phyloP scores from a whole-genome alignment of 2,797 vertebrate genomes.

The Mionectes olivaceus region DNA sequence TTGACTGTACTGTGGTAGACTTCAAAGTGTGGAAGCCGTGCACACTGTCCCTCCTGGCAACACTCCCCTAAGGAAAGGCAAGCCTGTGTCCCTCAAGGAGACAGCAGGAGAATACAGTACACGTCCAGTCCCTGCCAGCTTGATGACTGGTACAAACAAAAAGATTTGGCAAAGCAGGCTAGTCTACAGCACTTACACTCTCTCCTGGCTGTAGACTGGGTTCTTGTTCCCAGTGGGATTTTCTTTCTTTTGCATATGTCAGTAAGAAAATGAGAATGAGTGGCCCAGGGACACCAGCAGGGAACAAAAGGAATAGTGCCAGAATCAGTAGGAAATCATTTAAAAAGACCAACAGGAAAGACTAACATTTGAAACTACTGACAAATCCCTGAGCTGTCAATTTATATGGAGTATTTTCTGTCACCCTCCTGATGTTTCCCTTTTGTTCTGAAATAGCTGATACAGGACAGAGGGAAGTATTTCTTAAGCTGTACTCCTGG shows the following conservation, averaged over 20 bases:
- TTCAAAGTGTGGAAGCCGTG: background rate
- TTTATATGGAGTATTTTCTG: background rate
- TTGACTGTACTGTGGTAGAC: background rate
- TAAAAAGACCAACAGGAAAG: background rate
- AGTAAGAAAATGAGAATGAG: background rate
- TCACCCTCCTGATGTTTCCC: background rate
- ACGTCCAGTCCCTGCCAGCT: background rate
- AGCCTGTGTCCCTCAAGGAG: background rate
- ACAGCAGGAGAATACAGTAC: background rate
- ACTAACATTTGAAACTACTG: background rate
- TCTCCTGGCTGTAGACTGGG: background rate
- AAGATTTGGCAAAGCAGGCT: background rate
- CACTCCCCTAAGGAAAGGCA: background rate
- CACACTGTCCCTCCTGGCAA: background rate
- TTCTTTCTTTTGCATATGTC: background rate
- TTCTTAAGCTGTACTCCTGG: background rate
- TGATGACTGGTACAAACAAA: background rate
- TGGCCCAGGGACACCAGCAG: background rate
- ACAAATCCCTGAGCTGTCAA: background rate
- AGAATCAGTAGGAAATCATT: background rate
- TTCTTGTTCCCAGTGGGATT: background rate
- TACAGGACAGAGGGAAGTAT: background rate
- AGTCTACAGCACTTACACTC: background rate
- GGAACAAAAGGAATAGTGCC: background rate
- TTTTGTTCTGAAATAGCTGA: conserved; percentile 19